phyloP scores from a whole-genome alignment of 2,888 invertebrate species.

The Drosophila siamana region DNA sequence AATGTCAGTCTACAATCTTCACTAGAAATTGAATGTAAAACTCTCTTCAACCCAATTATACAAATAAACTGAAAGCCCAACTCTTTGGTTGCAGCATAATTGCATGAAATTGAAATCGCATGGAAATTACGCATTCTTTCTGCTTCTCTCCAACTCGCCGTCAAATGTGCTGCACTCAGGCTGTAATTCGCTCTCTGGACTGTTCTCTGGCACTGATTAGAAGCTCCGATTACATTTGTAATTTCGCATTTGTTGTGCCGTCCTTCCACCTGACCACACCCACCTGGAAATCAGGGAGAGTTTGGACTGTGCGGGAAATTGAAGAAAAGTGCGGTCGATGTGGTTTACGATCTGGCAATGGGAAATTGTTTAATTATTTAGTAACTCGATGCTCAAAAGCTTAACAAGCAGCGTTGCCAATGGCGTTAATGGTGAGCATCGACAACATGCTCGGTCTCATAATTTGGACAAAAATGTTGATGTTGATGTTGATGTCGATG shows the following conservation, averaged over 20 bases:
- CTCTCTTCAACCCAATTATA: too few relatives aligned
- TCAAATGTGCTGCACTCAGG: not conserved
- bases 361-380: slow-evolving; percentile 73
- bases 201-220: slow-evolving; percentile 5
- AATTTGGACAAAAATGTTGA: slow-evolving; percentile 70
- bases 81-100: too few relatives aligned
- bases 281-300: too few relatives aligned
- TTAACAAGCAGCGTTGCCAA: slow-evolving; percentile 56
- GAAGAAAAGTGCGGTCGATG: slow-evolving; percentile 52
- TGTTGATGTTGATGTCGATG: slow-evolving; percentile 67
- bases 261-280: too few relatives aligned
- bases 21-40: too few relatives aligned
- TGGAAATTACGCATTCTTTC: too few relatives aligned
- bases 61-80: too few relatives aligned
- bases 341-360: slow-evolving; percentile 52
- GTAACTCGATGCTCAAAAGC: slow-evolving; percentile 68
- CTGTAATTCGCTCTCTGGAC: not conserved
- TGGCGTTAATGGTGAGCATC: slow-evolving; percentile 39
- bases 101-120: too few relatives aligned
- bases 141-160: too few relatives aligned
- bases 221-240: slow-evolving; percentile 19
- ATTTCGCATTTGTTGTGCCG: slow-evolving; percentile 9
- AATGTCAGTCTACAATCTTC: too few relatives aligned
- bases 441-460: slow-evolving; percentile 42
- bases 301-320: slow-evolving; percentile 6